A percentile compares a stretch with the other conserved stretches of the same genome.
Evolutionary conservation across 2,888 invertebrate species (phyloP).

Genomic region (Osmoderma eremita): DNA sequence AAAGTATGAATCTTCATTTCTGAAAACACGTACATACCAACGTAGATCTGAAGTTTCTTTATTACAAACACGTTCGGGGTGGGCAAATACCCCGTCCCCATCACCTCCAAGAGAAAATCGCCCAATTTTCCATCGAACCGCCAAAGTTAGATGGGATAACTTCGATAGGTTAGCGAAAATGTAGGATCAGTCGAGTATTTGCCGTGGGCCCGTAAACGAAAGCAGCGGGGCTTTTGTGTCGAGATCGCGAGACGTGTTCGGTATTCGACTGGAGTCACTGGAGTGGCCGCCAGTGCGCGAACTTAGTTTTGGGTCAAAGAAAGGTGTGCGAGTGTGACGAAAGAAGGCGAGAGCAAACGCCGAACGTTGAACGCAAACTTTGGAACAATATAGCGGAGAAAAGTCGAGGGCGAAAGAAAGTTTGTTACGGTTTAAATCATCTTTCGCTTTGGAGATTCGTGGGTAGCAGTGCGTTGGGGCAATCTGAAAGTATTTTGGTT

Average conservation of each 20-base stretch:
- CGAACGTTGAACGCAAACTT: constrained; percentile 8
- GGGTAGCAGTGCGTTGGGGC: too few relatives aligned
- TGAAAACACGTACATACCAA: neutral
- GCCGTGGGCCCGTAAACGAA: neutral
- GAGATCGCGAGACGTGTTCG: neutral
- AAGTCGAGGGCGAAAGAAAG: constrained; percentile 11
- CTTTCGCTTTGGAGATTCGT: too few relatives aligned
- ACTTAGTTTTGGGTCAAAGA: neutral
- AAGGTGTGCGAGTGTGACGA: neutral
- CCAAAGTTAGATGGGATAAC: constrained; percentile 41
- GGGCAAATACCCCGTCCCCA: constrained; percentile 5
- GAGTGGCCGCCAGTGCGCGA: too few relatives aligned
- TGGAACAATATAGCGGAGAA: constrained; percentile 22
- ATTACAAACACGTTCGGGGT: constrained; percentile 16
- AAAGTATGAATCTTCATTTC: too few relatives aligned
- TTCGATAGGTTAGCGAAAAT: constrained; percentile 20
- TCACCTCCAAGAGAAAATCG: neutral
- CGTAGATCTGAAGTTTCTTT: constrained; percentile 14
- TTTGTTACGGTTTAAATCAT: neutral
- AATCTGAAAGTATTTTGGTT: neutral
- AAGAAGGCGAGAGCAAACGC: too few relatives aligned
- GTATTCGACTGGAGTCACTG: too few relatives aligned
- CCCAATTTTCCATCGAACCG: constrained; percentile 37
- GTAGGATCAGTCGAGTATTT: constrained; percentile 18
- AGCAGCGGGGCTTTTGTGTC: constrained; percentile 1